Conservation (phyloP, 2,113 vertebrate species). For the Cervus canadensis region DNA sequence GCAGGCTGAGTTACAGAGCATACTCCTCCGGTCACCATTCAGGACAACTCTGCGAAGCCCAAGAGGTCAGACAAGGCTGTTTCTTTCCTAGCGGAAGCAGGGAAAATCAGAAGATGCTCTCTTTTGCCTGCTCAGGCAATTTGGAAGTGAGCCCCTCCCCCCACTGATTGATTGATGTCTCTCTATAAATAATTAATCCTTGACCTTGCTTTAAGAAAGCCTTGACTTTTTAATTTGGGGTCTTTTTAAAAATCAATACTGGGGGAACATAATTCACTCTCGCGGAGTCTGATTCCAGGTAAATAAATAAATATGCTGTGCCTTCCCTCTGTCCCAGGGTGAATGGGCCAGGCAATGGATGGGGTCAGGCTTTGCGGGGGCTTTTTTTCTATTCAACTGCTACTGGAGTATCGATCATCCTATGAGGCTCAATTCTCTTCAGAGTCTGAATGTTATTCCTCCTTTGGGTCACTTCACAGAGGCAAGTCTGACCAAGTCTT, state of each 20-base stretch:
- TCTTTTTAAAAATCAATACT: slow-evolving; percentile 69
- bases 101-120: slow-evolving; percentile 57
- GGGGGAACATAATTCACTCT: slow-evolving; percentile 66
- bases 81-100: neutral
- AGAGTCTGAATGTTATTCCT: slow-evolving; percentile 38
- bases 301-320: slow-evolving; percentile 46
- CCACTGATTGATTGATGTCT: slow-evolving; percentile 74
- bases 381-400: slow-evolving; percentile 60
- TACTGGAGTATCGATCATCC: slow-evolving; percentile 40
- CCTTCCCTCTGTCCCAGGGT: neutral
- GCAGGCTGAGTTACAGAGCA: slow-evolving; percentile 28
- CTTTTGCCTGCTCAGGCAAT: slow-evolving; percentile 55
- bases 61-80: neutral
- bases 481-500: neutral
- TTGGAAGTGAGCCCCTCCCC: slow-evolving; percentile 78
- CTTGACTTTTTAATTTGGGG: slow-evolving; percentile 77
- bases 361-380: neutral
- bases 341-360: neutral
- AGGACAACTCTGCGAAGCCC: neutral
- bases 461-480: neutral
- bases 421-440: slow-evolving; percentile 47
- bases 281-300: neutral
- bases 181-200: slow-evolving; percentile 84
- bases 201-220: slow-evolving; percentile 81
- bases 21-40: neutral